phyloP scores from a whole-genome alignment of 2,888 invertebrate genomes.

The Eurois occulta region DNA sequence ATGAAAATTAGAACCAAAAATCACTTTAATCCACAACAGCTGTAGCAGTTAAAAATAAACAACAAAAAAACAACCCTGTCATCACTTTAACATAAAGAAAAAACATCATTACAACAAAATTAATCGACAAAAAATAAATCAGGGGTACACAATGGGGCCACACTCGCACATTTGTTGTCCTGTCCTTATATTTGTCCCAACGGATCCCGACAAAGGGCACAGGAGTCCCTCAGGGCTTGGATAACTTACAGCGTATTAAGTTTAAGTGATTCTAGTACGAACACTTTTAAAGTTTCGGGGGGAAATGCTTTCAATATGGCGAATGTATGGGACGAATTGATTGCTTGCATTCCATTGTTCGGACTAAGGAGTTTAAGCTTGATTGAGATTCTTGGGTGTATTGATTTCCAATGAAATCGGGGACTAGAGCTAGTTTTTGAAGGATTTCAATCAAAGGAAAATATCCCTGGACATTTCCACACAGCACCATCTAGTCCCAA shows the following conservation, averaged over 20 bases:
- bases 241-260: constrained; percentile 87
- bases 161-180: constrained; percentile 78
- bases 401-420: not conserved
- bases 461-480: too few relatives aligned
- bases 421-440: not conserved
- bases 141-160: constrained; percentile 64
- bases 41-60: not conserved
- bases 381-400: constrained; percentile 18
- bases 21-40: not conserved
- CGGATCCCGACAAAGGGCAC: constrained; percentile 80
- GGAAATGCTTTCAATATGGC: constrained; percentile 59
- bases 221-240: constrained; percentile 73
- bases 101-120: constrained; percentile 59
- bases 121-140: constrained; percentile 66
- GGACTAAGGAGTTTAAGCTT: not conserved
- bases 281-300: constrained; percentile 81
- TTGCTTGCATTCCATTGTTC: constrained; percentile 40
- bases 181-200: constrained; percentile 72
- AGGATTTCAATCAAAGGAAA: not conserved
- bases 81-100: constrained; percentile 23
- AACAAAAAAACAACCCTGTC: constrained; percentile 25
- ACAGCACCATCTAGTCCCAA: too few relatives aligned
- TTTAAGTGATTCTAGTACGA: constrained; percentile 86
- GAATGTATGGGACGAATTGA: constrained; percentile 42
- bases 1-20: not conserved